Evolutionary conservation across 2,797 vertebrate genomes (phyloP).

Genomic region (Oryzias dopingdopingensis): DNA sequence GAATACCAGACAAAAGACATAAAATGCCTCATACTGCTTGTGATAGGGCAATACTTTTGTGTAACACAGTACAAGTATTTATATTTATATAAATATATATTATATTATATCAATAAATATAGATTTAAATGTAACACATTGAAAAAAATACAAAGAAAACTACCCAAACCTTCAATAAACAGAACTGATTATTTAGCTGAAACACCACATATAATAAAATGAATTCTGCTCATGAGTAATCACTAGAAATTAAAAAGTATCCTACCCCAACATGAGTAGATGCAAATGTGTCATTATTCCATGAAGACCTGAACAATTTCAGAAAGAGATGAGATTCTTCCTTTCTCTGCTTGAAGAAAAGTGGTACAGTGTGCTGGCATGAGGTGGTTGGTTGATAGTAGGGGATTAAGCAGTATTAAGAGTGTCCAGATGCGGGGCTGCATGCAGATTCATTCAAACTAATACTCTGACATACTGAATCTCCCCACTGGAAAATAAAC

Average conservation of each 20-base stretch:
- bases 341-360: constrained; percentile 50
- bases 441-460: constrained; percentile 54
- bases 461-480: constrained; percentile 57
- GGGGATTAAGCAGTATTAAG: constrained; percentile 76
- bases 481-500: constrained; percentile 33
- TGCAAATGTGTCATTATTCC: constrained; percentile 17
- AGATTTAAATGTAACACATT: too few relatives aligned
- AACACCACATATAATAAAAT: too few relatives aligned
- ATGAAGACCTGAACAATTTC: constrained; percentile 4
- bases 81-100: too few relatives aligned
- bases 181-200: too few relatives aligned
- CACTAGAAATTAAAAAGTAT: constrained; percentile 7
- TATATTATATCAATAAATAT: too few relatives aligned
- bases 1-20: too few relatives aligned
- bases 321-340: constrained; percentile 18
- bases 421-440: constrained; percentile 70
- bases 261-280: constrained; percentile 54
- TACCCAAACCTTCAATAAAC: too few relatives aligned
- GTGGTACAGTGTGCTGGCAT: constrained; percentile 50
- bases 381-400: constrained; percentile 49
- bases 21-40: too few relatives aligned
- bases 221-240: neutral
- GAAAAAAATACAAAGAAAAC: too few relatives aligned
- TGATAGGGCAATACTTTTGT: too few relatives aligned
- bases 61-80: too few relatives aligned